Base-by-base conservation (phyloP, 2,797 vertebrate species). In the Apogon hyalosoma region DNA sequence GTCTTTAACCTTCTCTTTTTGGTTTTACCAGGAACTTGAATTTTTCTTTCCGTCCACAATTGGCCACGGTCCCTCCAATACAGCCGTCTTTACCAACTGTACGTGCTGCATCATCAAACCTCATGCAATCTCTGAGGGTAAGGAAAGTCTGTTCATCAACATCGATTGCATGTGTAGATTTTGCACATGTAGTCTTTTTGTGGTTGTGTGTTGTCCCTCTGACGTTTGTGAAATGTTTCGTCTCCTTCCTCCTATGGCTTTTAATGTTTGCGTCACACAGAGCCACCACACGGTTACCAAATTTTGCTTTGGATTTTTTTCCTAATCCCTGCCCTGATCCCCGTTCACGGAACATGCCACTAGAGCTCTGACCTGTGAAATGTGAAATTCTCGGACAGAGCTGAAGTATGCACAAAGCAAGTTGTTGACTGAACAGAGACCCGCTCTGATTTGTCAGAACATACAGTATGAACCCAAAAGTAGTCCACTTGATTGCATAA, bases 61-160 rank as follows among this genome's bases (percentile, higher is more conserved):
- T 71, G 95, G 95, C 50, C 88, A 81, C 0, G 89, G 96, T 7
- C 96, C 95, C n/a, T 79, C 86, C 49, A 97, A 95, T 82, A 97
- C 96, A 46, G 97, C 96, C 63, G 78, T 79, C 36, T 96, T 90
- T 71, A 90, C 92, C 11, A 89, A 95, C 74, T 95, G 93, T 80
- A 97, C 96, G 31, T 97, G 97, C 71, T 98, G 96, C 80, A 87
- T 98, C 88, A 93, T 98, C 87, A 98, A 98, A 75, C 96, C 97
- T 59, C 97, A 98, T 46, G 96, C 96, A 4, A 45, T 99, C 82
- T 94, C 92, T n/a, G 95, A 96, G 92, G 97, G 97, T 98, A 90
- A 88, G 91, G 10, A 50, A 40, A 28, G 2, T 48, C 11, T 7
- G 3, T 14, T 36, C 33, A 24, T 24, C 36, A 6, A 57, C 28